A percentile compares a stretch with the other conserved stretches of the same genome.
phyloP scores from a whole-genome alignment of 2,113 vertebrate species.

The Marcusenius ussheri region DNA sequence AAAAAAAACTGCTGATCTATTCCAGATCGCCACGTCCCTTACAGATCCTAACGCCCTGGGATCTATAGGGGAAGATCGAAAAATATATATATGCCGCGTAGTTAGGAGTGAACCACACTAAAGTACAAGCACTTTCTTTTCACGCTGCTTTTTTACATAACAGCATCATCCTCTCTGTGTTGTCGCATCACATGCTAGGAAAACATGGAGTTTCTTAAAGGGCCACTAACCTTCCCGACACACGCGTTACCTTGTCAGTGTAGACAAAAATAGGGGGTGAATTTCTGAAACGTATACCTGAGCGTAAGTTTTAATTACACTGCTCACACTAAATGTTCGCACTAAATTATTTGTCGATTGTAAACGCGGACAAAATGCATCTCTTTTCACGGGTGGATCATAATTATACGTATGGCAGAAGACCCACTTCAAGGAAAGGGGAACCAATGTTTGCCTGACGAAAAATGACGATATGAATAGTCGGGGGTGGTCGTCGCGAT shows the following conservation, averaged over 20 bases:
- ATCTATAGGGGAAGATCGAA: not conserved
- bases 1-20: not conserved
- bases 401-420: not conserved
- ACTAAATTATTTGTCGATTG: not conserved
- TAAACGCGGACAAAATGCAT: not conserved
- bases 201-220: slow-evolving; percentile 78
- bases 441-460: not conserved
- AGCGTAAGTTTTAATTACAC: not conserved
- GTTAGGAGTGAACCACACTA: not conserved
- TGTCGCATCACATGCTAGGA: slow-evolving; percentile 67
- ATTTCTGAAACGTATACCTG: not conserved
- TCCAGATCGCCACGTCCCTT: not conserved
- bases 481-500: not conserved
- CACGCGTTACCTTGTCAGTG: not conserved
- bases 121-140: slow-evolving; percentile 21
- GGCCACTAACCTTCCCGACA: slow-evolving; percentile 48
- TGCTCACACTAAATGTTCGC: not conserved
- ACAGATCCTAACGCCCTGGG: not conserved
- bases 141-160: slow-evolving; percentile 66
- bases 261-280: not conserved
- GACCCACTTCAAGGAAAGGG: not conserved
- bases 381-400: not conserved
- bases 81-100: not conserved
- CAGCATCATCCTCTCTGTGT: slow-evolving; percentile 67
- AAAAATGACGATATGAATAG: not conserved